These are phyloP conservation scores for Eulimnadia texana DNA, from an alignment of 1,140 invertebrate genomes.

Conservation along the genomic window DNA sequence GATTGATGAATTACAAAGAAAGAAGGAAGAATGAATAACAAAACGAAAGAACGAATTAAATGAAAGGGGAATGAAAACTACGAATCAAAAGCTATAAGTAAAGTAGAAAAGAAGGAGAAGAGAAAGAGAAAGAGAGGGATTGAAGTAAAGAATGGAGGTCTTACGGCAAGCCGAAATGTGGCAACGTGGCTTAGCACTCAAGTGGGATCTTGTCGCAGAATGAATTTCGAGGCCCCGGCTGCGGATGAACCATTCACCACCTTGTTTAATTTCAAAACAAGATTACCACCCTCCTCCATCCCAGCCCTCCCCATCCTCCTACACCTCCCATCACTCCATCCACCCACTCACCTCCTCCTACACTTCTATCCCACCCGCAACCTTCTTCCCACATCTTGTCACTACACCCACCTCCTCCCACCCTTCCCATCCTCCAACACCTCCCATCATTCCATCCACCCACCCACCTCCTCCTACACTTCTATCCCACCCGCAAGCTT, in stretches of 20 bases:
- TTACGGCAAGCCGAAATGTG: neutral
- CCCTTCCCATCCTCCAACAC: neutral
- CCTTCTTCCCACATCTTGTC: no score
- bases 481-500: no score
- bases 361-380: no score
- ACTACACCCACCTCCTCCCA: no score
- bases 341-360: neutral
- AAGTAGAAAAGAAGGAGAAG: neutral
- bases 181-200: neutral
- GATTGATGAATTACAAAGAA: no score
- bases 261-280: neutral
- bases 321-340: neutral
- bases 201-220: neutral
- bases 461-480: neutral
- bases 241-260: neutral
- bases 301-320: neutral
- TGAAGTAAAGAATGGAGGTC: neutral
- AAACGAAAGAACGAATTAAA: no score
- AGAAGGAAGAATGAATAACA: no score
- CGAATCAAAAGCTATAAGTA: no score
- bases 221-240: neutral
- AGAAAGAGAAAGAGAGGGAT: neutral
- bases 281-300: neutral
- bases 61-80: no score
- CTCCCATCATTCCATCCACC: neutral